Conservation (phyloP, 2,888 invertebrate species). For the Acrobasis consociella region DNA sequence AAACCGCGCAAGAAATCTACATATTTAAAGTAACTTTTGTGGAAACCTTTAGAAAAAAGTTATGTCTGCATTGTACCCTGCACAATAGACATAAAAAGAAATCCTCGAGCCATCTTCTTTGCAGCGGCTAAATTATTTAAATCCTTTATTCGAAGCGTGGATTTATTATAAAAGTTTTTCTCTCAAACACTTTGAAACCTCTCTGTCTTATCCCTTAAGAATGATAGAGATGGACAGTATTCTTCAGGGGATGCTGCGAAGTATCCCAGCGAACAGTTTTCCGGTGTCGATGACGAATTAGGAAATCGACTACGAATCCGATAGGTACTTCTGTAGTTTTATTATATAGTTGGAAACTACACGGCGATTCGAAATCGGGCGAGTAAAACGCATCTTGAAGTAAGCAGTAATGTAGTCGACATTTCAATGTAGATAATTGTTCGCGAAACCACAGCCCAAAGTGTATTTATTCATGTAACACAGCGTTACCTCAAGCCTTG, state of each 20-base stretch:
- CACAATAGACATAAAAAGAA: constrained; percentile 2
- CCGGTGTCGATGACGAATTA: neutral
- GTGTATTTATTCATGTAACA: too few species aligned
- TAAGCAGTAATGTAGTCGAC: too few species aligned
- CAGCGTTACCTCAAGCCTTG: too few species aligned
- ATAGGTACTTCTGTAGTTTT: too few species aligned
- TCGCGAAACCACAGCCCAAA: too few species aligned
- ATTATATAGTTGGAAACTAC: too few species aligned
- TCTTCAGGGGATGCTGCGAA: constrained; percentile 15
- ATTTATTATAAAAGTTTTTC: constrained; percentile 24
- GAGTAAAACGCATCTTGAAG: too few species aligned
- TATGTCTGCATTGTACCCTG: neutral
- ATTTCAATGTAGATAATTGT: too few species aligned
- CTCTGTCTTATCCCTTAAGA: constrained; percentile 4
- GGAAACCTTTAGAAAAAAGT: neutral
- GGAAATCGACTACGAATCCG: neutral
- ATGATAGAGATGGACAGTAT: constrained; percentile 17
- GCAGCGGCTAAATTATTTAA: constrained; percentile 19
- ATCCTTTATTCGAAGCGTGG: constrained; percentile 18
- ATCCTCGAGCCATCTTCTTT: neutral
- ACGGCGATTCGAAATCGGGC: too few species aligned
- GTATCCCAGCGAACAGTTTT: constrained; percentile 12
- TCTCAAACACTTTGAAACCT: constrained; percentile 20
- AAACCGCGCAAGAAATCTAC: neutral
- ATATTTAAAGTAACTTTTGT: neutral